Conservation (phyloP, 2,113 vertebrate genomes). For the Progne subis region DNA sequence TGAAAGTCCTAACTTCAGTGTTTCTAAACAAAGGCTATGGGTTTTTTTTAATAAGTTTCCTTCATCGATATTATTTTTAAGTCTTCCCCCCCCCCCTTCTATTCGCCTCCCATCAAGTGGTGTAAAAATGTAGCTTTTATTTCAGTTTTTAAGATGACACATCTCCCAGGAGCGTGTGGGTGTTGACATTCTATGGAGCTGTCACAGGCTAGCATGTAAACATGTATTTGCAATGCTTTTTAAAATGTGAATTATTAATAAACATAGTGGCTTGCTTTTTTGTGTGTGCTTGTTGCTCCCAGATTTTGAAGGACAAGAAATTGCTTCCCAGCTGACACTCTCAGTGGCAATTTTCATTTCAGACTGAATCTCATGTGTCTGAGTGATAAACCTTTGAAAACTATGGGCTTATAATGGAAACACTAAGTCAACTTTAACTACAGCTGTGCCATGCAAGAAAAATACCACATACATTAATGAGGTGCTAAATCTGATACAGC, state of each 20-base stretch:
- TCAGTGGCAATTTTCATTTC: constrained; percentile 44
- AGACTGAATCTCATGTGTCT: constrained; percentile 48
- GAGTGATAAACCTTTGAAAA: constrained; percentile 67
- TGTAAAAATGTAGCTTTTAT: constrained; percentile 49
- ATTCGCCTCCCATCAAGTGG: constrained; percentile 35
- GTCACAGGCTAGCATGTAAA: constrained; percentile 71
- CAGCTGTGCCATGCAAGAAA: constrained; percentile 35
- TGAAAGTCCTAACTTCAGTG: background rate
- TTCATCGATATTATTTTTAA: background rate
- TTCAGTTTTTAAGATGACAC: constrained; percentile 57
- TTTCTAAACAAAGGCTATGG: constrained; percentile 10
- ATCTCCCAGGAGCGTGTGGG: constrained; percentile 60
- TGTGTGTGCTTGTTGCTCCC: background rate
- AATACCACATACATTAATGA: constrained; percentile 54
- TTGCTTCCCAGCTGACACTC: constrained; percentile 44
- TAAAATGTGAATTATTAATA: constrained; percentile 73
- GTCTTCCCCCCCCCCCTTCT: background rate
- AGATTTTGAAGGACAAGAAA: constrained; percentile 54
- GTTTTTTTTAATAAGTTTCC: background rate
- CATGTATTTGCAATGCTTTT: constrained; percentile 63
- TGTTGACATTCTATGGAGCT: constrained; percentile 64
- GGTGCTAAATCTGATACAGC: constrained; percentile 39
- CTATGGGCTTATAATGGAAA: constrained; percentile 38
- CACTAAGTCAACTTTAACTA: constrained; percentile 63
- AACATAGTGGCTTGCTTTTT: constrained; percentile 22